Evolutionary conservation across 2,113 vertebrate genomes (phyloP).

Genomic region (Catagonus wagneri): DNA sequence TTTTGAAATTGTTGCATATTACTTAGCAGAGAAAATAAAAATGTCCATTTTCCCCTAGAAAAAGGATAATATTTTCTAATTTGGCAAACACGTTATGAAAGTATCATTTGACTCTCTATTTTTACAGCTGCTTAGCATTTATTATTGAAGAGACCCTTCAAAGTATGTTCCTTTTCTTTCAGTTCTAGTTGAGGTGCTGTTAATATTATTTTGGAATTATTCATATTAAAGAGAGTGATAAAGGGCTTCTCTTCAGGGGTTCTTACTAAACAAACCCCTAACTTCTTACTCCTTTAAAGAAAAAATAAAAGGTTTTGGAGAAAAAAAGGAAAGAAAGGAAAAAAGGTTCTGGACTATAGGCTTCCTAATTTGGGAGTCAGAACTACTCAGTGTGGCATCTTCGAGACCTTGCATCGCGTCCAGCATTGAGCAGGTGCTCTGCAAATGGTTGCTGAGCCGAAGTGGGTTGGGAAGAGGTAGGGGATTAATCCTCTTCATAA

Average conservation of each 20-base stretch:
- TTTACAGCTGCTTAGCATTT: constrained; percentile 77
- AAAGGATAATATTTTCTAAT: constrained; percentile 77
- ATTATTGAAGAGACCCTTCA: constrained; percentile 64
- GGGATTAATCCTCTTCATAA: neutral
- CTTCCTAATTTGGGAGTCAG: neutral
- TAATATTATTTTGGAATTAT: constrained; percentile 61
- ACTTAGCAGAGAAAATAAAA: constrained; percentile 68
- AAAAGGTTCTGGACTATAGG: neutral
- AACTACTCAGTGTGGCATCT: neutral
- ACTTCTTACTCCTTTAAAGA: neutral
- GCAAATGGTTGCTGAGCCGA: neutral
- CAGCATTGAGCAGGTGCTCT: neutral
- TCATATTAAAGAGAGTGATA: constrained; percentile 64
- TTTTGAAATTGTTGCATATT: constrained; percentile 51
- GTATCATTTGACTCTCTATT: constrained; percentile 73
- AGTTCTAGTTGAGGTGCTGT: neutral
- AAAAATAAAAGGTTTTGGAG: neutral
- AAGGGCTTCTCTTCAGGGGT: neutral
- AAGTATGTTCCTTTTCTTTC: neutral
- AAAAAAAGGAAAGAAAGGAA: neutral
- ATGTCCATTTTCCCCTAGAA: constrained; percentile 27
- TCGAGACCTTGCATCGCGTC: neutral
- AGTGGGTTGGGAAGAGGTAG: neutral
- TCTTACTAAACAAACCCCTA: constrained; percentile 39
- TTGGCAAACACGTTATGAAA: constrained; percentile 63